Evolutionary conservation across 2,888 invertebrate species (phyloP), one percentile per base, ranked within the genome.

Genomic region (Punctoribates punctum): DNA sequence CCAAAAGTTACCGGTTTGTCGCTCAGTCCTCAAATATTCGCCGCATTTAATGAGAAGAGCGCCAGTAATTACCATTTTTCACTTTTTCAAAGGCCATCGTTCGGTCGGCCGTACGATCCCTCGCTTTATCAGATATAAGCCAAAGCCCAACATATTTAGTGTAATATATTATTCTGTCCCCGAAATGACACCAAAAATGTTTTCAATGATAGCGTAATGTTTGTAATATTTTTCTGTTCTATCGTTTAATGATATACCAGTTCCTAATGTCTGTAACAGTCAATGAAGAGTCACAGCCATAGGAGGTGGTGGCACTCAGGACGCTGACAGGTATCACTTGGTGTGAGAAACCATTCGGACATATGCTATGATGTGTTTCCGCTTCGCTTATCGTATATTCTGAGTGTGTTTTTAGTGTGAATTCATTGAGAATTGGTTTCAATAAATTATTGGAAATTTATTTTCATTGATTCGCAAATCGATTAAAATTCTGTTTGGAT

Each of bases 131-230:
- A 34, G 27, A 57, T 25, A 11, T 9, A 9, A 57, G 25, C 5
- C 57, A 57, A 57, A 23, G 57, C 57, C 57, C 23, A 65, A 29
- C 20, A 34, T 34, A 54, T 54, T 54, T 65, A 8, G 29, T 27
- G 25, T 65, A 65, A 65, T 65, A 65, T 65, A 65, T 65, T 65
- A 65, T 65, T 65, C 34, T 65, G 65, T 29, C 65, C 34, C 9
- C 25, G 8, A 38, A 65, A 65, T 65, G 65, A 65, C 65, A 65
- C 27, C 65, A 38, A 65, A 62, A 65, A 57, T 65, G 17, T 34
- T 65, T 65, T 29, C 29, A 65, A 65, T 65, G 65, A 65, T 65
- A 65, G 65, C 65, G 65, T 65, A 65, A 38, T 65, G 65, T 65
- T 29, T 65, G 65, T 65, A 65, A 65, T 38, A 65, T 65, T 65